Evolutionary conservation across 2,113 vertebrate genomes (phyloP).

Genomic region (Syrrhaptes paradoxus): DNA sequence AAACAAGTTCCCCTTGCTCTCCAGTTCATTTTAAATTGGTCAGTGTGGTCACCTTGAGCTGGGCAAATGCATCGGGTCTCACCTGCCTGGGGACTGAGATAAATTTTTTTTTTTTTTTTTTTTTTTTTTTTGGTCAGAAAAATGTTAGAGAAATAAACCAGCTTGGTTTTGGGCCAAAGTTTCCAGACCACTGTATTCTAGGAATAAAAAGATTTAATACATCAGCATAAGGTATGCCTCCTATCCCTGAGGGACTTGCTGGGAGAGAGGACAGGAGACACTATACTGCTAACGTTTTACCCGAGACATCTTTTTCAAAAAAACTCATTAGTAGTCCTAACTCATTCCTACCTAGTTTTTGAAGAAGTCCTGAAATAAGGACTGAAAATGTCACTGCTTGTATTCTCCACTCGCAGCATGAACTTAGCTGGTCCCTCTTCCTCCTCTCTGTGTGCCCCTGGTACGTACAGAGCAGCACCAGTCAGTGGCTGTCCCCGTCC

Average conservation of each 20-base stretch:
- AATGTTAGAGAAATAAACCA: not conserved
- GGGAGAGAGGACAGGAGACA: not conserved
- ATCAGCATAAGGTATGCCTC: not conserved
- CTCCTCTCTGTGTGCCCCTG: not conserved
- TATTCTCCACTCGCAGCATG: not conserved
- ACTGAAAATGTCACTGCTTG: not conserved
- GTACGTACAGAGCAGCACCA: no score
- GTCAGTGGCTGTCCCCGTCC: rapidly evolving
- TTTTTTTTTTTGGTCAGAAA: not conserved
- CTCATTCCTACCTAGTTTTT: not conserved
- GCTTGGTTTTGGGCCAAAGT: not conserved
- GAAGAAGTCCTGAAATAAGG: not conserved
- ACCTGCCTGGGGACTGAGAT: not conserved
- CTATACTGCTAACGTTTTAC: not conserved
- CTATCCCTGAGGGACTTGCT: not conserved
- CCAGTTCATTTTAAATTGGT: not conserved
- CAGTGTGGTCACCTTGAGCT: not conserved
- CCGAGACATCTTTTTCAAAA: not conserved
- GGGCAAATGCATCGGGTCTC: not conserved
- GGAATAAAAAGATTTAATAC: not conserved
- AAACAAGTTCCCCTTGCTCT: not conserved
- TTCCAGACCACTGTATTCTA: not conserved
- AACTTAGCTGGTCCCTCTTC: not conserved
- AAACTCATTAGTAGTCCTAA: no score
- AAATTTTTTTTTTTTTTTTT: not conserved